Evolutionary conservation across 2,797 vertebrate genomes (phyloP), one percentile per base, ranked within the genome.

Genomic region (Typhlichthys subterraneus): DNA sequence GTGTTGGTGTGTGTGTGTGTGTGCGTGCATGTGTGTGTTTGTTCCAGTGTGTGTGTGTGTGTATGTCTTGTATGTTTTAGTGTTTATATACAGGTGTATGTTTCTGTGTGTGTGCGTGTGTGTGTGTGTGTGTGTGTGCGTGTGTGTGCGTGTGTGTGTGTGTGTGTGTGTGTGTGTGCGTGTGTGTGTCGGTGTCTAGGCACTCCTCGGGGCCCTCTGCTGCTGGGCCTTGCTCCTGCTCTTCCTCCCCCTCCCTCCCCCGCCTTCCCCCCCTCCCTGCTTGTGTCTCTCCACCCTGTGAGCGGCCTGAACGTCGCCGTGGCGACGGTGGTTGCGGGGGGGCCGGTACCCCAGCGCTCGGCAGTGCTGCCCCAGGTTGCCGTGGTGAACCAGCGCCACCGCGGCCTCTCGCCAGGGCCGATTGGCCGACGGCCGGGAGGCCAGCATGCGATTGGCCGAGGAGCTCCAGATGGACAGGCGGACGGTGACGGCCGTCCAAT

Each of bases 401-500:
- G 90, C 83, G 2, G 93, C 88, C 48, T 92, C 80, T 51, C 92
- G 90, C 92, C 91, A 92, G 0, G 88, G 88, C 60, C 78, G 85
- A 69, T 84, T 66, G 57, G 83, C 53, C 0, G 76, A 62, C 45
- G 85, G 76, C 77, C 57, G 75, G 60, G 87, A 77, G 0, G 83
- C 48, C 0, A 81, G 73, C 1, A 87, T 57, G 8, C 72, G 81
- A 42, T 75, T 82, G 67, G 81, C 81, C 0, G 82, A 74, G n/a
- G 91, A 80, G 76, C 88, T 90, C 88, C 91, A 89, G 61, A 94
- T 90, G 0, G 80, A 73, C 13, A 94, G 87, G 55, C 77, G 91
- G 55, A 94, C 83, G 0, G 85, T 92, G 57, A 94, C 88, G 0
- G 92, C 91, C 0, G 91, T 94, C 93, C 93, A 94, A 74, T 88